Evolutionary conservation across 2,113 vertebrate species (phyloP).

Genomic region (Ammodytes dubius): DNA sequence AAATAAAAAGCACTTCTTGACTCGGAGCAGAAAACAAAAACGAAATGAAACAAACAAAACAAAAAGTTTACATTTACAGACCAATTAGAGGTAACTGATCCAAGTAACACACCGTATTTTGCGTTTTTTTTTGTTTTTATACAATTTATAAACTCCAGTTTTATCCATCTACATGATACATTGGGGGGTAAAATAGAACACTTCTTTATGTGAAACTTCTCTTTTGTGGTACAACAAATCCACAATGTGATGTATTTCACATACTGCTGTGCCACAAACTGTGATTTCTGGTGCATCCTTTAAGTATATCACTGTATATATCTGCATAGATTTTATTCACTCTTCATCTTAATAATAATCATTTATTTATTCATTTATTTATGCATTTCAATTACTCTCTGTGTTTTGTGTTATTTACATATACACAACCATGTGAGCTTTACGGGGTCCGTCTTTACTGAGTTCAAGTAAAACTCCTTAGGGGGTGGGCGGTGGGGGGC

Average conservation of each 20-base stretch:
- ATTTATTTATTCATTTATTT: conserved; percentile 59
- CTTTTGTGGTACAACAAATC: conserved; percentile 78
- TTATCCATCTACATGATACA: conserved; percentile 83
- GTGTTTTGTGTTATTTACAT: conserved; percentile 85
- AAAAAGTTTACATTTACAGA: conserved; percentile 95
- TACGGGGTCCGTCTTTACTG: conserved; percentile 71
- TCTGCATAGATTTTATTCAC: conserved; percentile 55
- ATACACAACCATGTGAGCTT: conserved; percentile 79
- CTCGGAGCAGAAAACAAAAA: conserved; percentile 85
- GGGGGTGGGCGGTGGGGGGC: conserved; percentile 24
- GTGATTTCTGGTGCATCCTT: conserved; percentile 78
- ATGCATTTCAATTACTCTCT: conserved; percentile 73
- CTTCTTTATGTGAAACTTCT: conserved; percentile 85
- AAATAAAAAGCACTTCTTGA: conserved; percentile 99
- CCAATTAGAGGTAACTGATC: conserved; percentile 94
- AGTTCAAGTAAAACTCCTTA: conserved; percentile 79
- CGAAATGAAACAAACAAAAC: conserved; percentile 51
- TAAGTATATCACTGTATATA: conserved; percentile 70
- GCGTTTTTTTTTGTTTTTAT: conserved; percentile 86
- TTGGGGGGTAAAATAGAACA: conserved; percentile 74
- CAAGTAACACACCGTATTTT: conserved; percentile 95
- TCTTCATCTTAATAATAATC: conserved; percentile 39
- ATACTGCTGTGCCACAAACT: conserved; percentile 73
- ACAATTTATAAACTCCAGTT: conserved; percentile 87
- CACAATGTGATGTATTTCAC: conserved; percentile 80